phyloP scores from a whole-genome alignment of 1,140 invertebrate species.

The Meloidogyne floridensis region DNA sequence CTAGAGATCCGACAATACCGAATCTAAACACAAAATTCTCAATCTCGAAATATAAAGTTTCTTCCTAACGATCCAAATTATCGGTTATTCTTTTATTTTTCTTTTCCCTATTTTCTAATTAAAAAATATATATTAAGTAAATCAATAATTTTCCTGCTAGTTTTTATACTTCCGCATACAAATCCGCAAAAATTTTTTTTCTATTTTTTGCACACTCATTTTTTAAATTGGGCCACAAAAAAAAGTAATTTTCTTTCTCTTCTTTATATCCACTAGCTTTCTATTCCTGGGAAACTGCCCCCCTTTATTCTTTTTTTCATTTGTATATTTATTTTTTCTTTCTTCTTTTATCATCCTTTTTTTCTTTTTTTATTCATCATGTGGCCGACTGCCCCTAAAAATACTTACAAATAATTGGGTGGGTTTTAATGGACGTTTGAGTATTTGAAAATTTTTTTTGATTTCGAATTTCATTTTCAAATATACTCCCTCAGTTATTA shows the following conservation, averaged over 20 bases:
- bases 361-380: conserved; percentile 1
- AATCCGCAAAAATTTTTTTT: background rate
- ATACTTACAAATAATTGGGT: background rate
- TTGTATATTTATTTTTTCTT: background rate
- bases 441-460: background rate
- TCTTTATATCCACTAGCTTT: background rate
- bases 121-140: background rate
- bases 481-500: too few relatives aligned
- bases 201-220: background rate
- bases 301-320: background rate
- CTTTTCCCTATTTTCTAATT: too few relatives aligned
- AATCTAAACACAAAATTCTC: too few relatives aligned
- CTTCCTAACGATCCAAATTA: too few relatives aligned
- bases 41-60: too few relatives aligned
- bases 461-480: too few relatives aligned
- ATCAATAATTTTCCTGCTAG: background rate
- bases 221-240: background rate
- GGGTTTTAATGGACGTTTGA: background rate
- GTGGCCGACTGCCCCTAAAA: background rate
- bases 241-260: background rate
- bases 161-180: background rate
- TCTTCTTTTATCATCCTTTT: background rate
- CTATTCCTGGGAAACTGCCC: conserved; percentile 1
- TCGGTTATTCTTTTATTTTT: too few relatives aligned
- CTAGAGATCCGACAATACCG: too few relatives aligned